A percentile compares a stretch with the other conserved stretches of the same genome.
These are phyloP conservation scores for Hypena proboscidalis DNA, from an alignment of 2,888 invertebrate genomes.

Conservation along the genomic window DNA sequence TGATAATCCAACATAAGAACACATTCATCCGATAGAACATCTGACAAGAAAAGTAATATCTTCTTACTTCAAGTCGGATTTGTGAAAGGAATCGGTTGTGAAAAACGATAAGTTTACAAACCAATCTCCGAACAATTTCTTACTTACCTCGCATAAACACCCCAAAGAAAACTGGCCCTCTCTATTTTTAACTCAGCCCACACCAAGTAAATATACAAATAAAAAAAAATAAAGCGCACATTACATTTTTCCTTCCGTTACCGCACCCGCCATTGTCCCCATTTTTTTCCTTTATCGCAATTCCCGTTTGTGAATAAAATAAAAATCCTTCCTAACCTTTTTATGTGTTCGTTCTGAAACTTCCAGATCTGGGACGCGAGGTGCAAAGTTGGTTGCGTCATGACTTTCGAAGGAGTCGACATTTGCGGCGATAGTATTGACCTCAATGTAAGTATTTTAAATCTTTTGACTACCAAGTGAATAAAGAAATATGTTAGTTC, in stretches of 20 bases:
- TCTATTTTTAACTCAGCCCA: slow-evolving; percentile 1
- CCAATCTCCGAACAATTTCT: neutral
- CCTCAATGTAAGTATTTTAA: slow-evolving; percentile 74
- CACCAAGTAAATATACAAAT: slow-evolving; percentile 8
- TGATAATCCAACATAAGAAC: too few relatives aligned
- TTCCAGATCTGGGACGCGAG: slow-evolving; percentile 86
- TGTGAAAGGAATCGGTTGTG: too few relatives aligned
- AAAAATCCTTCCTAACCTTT: slow-evolving; percentile 15
- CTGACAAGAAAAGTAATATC: too few relatives aligned
- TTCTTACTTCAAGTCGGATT: too few relatives aligned
- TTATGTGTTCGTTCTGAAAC: slow-evolving; percentile 11
- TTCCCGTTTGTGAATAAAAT: slow-evolving; percentile 12
- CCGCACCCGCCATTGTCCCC: slow-evolving; percentile 8
- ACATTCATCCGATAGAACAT: too few relatives aligned
- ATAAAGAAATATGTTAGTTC: too few relatives aligned
- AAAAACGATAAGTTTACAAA: neutral
- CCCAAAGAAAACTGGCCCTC: neutral
- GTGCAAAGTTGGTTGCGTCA: slow-evolving; percentile 77
- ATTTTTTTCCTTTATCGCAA: slow-evolving; percentile 11
- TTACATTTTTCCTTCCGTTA: slow-evolving; percentile 12
- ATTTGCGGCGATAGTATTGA: slow-evolving; percentile 85
- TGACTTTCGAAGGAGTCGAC: slow-evolving; percentile 84
- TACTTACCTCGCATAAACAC: slow-evolving; percentile 1
- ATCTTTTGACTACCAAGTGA: too few relatives aligned
- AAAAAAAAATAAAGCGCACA: slow-evolving; percentile 11